phyloP scores from a whole-genome alignment of 2,113 vertebrate species.

The Neopipo cinnamomea region DNA sequence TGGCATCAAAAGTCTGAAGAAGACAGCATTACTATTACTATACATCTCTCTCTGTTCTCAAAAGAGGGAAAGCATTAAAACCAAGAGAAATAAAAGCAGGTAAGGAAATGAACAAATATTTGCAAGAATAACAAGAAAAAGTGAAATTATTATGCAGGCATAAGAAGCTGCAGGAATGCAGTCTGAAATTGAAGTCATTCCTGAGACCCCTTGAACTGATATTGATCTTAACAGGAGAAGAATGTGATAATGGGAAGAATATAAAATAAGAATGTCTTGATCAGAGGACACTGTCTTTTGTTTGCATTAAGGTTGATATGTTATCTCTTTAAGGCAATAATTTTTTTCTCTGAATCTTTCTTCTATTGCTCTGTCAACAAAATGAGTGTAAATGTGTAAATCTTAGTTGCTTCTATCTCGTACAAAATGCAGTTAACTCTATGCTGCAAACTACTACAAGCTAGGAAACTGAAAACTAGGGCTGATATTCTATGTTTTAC shows the following conservation, averaged over 20 bases:
- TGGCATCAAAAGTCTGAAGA: neutral
- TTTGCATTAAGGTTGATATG: neutral
- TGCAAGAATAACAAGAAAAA: neutral
- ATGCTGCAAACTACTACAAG: neutral
- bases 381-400: neutral
- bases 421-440: neutral
- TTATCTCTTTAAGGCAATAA: neutral
- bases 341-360: neutral
- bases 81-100: neutral
- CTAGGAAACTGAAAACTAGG: neutral
- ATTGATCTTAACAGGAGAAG: neutral
- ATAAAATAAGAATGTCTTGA: neutral
- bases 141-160: neutral
- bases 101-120: neutral
- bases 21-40: neutral
- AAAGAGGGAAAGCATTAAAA: neutral
- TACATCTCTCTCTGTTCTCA: neutral
- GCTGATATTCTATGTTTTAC: slow-evolving; percentile 24
- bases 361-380: neutral
- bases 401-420: neutral
- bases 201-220: neutral
- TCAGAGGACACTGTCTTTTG: neutral
- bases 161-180: neutral
- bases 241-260: neutral
- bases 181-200: neutral